Evolutionary conservation across 2,888 invertebrate genomes (phyloP).

Genomic region (Callyntrura guangdongensis): DNA sequence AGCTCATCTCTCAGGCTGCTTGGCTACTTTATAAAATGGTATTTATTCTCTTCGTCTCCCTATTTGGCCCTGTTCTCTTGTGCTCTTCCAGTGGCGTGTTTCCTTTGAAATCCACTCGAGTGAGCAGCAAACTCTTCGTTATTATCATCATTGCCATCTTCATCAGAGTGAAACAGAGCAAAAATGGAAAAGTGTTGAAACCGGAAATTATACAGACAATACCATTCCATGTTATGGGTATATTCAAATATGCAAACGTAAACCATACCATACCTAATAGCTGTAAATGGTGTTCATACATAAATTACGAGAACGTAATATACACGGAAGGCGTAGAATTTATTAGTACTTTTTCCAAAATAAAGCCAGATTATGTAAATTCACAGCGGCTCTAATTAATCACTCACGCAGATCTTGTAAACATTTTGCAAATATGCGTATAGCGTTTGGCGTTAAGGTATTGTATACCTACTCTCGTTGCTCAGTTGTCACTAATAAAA

Average conservation of each 20-base stretch:
- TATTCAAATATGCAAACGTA: background rate
- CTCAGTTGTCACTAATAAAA: too few species aligned
- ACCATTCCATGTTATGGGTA: background rate
- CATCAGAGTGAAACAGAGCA: slow-evolving; percentile 16
- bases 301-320: too few species aligned
- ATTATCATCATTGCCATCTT: slow-evolving; percentile 12
- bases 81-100: background rate
- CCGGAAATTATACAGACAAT: background rate
- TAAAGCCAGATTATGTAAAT: too few species aligned
- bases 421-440: too few species aligned
- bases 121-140: background rate
- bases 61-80: slow-evolving; percentile 3
- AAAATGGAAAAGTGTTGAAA: background rate
- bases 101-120: slow-evolving; percentile 25
- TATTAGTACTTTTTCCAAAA: too few species aligned
- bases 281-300: too few species aligned
- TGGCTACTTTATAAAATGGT: background rate
- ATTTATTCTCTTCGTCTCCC: background rate
- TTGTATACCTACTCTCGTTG: too few species aligned
- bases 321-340: background rate
- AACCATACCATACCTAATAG: too few species aligned
- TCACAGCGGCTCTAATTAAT: too few species aligned
- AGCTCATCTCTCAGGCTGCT: slow-evolving; percentile 12
- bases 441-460: too few species aligned
- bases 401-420: too few species aligned